A percentile compares a stretch with the other conserved stretches of the same genome.
These are phyloP conservation scores for Lophochroa leadbeateri DNA, from an alignment of 2,113 vertebrate genomes.

Conservation along the genomic window DNA sequence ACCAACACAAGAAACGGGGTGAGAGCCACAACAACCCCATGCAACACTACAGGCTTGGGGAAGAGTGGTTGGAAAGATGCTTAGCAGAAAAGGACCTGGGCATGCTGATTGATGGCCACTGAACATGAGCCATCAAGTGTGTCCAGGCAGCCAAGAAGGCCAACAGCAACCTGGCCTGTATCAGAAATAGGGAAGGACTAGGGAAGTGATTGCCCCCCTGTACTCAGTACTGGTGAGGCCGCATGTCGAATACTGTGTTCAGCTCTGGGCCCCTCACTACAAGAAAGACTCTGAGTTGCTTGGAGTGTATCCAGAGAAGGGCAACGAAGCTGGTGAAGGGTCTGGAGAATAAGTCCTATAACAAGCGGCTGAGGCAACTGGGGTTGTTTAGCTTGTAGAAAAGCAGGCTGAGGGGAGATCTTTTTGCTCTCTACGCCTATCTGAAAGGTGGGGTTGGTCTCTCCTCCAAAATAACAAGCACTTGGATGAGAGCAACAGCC, in stretches of 20 bases:
- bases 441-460: background rate
- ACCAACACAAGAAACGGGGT: background rate
- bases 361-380: background rate
- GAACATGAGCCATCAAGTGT: background rate
- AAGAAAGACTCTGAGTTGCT: background rate
- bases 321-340: background rate
- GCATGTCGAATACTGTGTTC: rapidly evolving
- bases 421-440: background rate
- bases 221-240: rapidly evolving
- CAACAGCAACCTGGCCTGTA: background rate
- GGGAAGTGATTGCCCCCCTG: rapidly evolving
- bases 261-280: background rate
- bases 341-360: background rate
- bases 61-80: background rate
- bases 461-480: background rate
- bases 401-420: background rate
- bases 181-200: background rate
- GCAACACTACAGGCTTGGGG: background rate
- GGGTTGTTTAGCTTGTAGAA: background rate
- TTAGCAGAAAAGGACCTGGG: rapidly evolving
- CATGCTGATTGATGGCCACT: rapidly evolving
- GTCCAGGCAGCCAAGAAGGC: background rate
- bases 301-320: background rate
- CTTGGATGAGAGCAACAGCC: rapidly evolving
- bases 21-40: background rate